Conservation (phyloP, 2,113 vertebrate species). For the Gopherus evgoodei region DNA sequence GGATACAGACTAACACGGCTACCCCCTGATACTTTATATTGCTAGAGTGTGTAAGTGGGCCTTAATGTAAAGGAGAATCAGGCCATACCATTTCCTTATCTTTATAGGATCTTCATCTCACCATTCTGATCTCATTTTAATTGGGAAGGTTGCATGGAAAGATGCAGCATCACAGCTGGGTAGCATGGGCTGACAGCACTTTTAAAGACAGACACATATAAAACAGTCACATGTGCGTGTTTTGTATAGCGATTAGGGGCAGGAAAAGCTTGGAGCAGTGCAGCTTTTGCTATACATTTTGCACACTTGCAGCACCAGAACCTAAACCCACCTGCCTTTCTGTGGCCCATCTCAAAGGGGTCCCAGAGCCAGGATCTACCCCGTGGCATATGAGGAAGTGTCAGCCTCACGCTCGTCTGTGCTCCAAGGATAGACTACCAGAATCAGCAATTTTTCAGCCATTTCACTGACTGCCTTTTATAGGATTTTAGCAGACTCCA, state of each 20-base stretch:
- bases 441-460: background rate
- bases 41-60: background rate
- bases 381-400: background rate
- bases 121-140: background rate
- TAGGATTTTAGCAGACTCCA: background rate
- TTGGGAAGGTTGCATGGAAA: background rate
- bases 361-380: background rate
- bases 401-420: background rate
- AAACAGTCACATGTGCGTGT: background rate
- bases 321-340: background rate
- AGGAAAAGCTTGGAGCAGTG: background rate
- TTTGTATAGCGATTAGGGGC: background rate
- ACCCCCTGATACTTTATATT: background rate
- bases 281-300: background rate
- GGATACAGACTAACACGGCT: too few species aligned
- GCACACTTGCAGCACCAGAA: background rate
- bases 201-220: background rate
- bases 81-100: background rate
- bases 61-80: background rate
- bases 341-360: background rate
- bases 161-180: background rate
- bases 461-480: background rate
- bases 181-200: background rate
- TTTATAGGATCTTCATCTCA: background rate
- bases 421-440: background rate